Evolutionary conservation across 2,888 invertebrate genomes (phyloP), one percentile per base, ranked within the genome.

Genomic region (Apamea monoglypha): DNA sequence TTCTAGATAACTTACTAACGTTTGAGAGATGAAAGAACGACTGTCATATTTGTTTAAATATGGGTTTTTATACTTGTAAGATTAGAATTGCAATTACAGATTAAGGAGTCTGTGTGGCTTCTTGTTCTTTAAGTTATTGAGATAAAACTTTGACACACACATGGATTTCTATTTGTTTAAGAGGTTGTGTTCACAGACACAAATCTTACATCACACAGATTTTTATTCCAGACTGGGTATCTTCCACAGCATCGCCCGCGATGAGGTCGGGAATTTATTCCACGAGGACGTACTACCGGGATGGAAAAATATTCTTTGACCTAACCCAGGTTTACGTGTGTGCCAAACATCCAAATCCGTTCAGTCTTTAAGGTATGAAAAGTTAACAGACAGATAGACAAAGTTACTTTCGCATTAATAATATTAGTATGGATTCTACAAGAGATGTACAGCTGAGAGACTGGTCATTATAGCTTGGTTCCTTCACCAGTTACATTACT

Each of bases 1-100:
- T 81, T 66, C 81, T 66, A 5, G 56, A 25, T 36, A 75, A 10
- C 40, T 29, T 36, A 32, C 18, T n/a, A 21, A 47, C 25, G 44
- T 36, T 81, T 59, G 40, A 80, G 61, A 32, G 5, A 50, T 40
- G 25, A 80, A 56, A 21, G 56, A 32, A 8, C 1, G 12, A 12
- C n/a, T 72, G 64, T 71, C 18, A 10, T n/a, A 18, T 47, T 47
- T 61, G 29, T 61, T n/a, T 21, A n/a, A 50, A 2, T 50, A 40
- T 40, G 2, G 12, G 1, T 59, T 40, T n/a, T 44, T 6, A 12
- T 40, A 40, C 40, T 25, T 25, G 4, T 59, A 59, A 59, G n/a
- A n/a, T 56, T 29, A 29, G 6, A n/a, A 47, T 63, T 47, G 5
- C 2, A 44, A 29, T 40, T n/a, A 25, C 6, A 25, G 50, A 78